Percentiles rank a stretch among this genome's conserved stretches.
phyloP scores from a whole-genome alignment of 2,797 vertebrate species.

The Enoplosus armatus region DNA sequence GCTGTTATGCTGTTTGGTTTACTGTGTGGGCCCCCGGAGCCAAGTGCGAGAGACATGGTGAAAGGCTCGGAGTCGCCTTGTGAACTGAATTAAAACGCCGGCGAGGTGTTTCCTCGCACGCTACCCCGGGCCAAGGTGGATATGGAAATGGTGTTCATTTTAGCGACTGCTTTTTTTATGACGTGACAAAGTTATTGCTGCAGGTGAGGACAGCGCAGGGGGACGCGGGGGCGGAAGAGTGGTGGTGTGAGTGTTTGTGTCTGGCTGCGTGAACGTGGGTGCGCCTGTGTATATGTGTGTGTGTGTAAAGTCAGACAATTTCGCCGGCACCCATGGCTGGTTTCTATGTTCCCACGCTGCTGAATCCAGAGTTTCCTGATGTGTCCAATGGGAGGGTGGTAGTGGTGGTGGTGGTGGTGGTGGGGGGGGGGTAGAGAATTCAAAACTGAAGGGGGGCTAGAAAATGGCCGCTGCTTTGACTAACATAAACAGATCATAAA shows the following conservation, averaged over 20 bases:
- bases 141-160: conserved; percentile 62
- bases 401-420: too few relatives aligned
- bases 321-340: conserved; percentile 16
- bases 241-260: conserved; percentile 22
- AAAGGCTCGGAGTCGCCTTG: conserved; percentile 39
- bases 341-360: conserved; percentile 67
- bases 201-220: conserved; percentile 75
- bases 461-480: conserved; percentile 68
- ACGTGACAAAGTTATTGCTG: conserved; percentile 78
- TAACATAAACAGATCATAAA: conserved; percentile 81
- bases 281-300: neutral
- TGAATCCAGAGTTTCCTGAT: conserved; percentile 58
- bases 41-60: conserved; percentile 42
- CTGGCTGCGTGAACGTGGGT: neutral
- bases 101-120: conserved; percentile 52
- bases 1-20: conserved; percentile 51
- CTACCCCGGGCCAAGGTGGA: conserved; percentile 40
- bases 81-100: conserved; percentile 8
- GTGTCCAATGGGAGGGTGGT: conserved; percentile 33
- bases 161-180: conserved; percentile 71
- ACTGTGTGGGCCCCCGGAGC: conserved; percentile 11
- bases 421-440: conserved; percentile 30
- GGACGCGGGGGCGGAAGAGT: conserved; percentile 10
- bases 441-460: conserved; percentile 31
- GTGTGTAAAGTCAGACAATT: conserved; percentile 23